Percentiles rank a stretch among this genome's conserved stretches.
phyloP scores from a whole-genome alignment of 2,113 vertebrate species.

The Indri indri region DNA sequence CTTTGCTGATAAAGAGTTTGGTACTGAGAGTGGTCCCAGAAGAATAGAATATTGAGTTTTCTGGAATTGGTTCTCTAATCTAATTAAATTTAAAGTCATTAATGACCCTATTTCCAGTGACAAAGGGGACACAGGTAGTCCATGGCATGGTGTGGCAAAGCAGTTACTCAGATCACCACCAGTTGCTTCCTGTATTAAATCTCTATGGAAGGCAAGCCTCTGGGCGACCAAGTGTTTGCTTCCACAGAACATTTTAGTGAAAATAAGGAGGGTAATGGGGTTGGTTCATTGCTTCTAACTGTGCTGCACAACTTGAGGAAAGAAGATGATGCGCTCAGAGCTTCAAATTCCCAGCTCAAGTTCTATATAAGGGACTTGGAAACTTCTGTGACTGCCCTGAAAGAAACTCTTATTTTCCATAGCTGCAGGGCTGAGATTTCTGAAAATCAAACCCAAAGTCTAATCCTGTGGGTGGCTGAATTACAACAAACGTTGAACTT shows the following conservation, averaged over 20 bases:
- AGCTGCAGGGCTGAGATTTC: background rate
- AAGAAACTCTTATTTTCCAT: background rate
- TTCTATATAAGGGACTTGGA: background rate
- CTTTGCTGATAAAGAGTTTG: background rate
- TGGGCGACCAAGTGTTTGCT: background rate
- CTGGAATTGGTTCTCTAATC: background rate
- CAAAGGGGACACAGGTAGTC: background rate
- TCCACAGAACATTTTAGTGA: background rate
- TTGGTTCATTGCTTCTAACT: background rate
- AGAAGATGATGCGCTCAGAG: background rate
- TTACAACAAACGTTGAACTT: background rate
- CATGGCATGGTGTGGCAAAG: background rate
- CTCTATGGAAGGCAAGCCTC: background rate
- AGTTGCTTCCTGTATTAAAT: background rate
- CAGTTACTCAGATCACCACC: background rate
- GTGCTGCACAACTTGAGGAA: background rate
- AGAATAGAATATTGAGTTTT: background rate
- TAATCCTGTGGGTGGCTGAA: background rate
- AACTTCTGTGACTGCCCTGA: background rate
- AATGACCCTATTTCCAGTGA: background rate
- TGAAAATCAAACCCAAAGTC: background rate
- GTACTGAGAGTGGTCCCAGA: background rate
- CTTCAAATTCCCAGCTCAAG: background rate
- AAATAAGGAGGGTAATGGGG: background rate
- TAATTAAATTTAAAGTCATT: conserved; percentile 3